Conservation (phyloP, 2,113 vertebrate species). For the Crotalus viridis region DNA sequence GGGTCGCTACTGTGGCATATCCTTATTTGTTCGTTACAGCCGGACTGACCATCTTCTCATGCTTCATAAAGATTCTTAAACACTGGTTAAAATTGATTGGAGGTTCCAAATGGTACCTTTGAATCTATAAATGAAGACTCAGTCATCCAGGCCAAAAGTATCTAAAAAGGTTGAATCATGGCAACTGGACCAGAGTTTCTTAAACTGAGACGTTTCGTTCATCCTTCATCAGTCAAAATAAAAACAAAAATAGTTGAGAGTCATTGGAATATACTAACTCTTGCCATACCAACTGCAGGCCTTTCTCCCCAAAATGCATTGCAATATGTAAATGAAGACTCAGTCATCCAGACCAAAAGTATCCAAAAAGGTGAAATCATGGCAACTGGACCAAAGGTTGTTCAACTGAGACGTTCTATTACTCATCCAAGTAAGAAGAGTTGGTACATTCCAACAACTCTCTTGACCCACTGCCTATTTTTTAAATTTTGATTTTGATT, state of each 20-base stretch:
- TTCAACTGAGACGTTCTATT: not conserved
- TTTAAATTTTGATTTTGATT: not conserved
- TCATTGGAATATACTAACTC: not conserved
- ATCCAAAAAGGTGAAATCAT: not conserved
- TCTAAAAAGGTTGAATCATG: not conserved
- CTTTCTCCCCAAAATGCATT: not conserved
- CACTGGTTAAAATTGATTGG: not conserved
- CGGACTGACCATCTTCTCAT: not conserved
- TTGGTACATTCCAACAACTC: not conserved
- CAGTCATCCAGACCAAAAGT: not conserved
- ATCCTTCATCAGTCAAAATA: not conserved
- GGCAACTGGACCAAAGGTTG: not conserved
- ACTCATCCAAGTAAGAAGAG: not conserved
- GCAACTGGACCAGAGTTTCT: not conserved
- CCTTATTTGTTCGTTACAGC: not conserved
- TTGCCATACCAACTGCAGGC: not conserved
- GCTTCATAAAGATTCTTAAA: not conserved
- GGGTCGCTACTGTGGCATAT: not conserved
- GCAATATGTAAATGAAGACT: not conserved
- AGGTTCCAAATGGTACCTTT: not conserved
- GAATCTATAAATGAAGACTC: not conserved
- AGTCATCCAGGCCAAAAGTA: not conserved
- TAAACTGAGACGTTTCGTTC: not conserved
- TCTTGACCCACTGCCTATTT: not conserved
- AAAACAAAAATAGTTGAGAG: not conserved